These are phyloP conservation scores for Pachypanchax playfairii DNA, from an alignment of 2,113 vertebrate genomes.

Conservation along the genomic window DNA sequence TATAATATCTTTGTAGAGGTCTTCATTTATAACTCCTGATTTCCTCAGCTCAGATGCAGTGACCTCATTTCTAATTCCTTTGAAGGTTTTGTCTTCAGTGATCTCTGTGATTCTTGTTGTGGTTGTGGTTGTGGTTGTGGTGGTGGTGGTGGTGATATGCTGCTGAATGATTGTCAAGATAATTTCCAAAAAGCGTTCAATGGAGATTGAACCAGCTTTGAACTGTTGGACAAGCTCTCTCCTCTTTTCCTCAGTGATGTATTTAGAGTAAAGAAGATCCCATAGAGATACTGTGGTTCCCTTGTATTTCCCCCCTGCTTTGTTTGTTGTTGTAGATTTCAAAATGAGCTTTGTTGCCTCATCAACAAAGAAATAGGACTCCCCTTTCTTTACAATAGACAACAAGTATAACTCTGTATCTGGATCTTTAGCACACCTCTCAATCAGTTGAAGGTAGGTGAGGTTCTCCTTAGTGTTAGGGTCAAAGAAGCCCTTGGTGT, in stretches of 20 bases:
- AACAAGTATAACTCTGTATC: slow-evolving; percentile 56
- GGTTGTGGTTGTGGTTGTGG: slow-evolving; percentile 74
- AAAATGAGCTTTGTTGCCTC: slow-evolving; percentile 39
- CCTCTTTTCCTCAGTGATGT: slow-evolving; percentile 73
- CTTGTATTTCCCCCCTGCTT: slow-evolving; percentile 74
- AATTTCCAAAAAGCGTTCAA: slow-evolving; percentile 69
- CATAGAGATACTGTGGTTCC: slow-evolving; percentile 76
- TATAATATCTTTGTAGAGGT: slow-evolving; percentile 68
- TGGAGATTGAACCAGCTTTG: slow-evolving; percentile 66
- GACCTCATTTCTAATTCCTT: slow-evolving; percentile 78
- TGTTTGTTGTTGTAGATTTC: slow-evolving; percentile 72
- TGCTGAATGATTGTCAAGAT: slow-evolving; percentile 54
- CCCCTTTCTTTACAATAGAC: slow-evolving; percentile 77
- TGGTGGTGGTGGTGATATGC: slow-evolving; percentile 11
- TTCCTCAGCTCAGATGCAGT: slow-evolving; percentile 76
- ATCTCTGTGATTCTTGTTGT: slow-evolving; percentile 74
- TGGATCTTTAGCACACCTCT: slow-evolving; percentile 74
- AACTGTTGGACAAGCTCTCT: slow-evolving; percentile 75
- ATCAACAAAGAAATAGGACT: no score
- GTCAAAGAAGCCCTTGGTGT: slow-evolving; percentile 77
- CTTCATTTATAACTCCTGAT: slow-evolving; percentile 73
- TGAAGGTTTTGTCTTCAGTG: slow-evolving; percentile 69
- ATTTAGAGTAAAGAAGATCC: slow-evolving; percentile 82
- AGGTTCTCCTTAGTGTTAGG: slow-evolving; percentile 80
- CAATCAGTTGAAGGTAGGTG: slow-evolving; percentile 69